Conservation (phyloP, 2,113 vertebrate species). For the Melanotaenia duboulayi region DNA sequence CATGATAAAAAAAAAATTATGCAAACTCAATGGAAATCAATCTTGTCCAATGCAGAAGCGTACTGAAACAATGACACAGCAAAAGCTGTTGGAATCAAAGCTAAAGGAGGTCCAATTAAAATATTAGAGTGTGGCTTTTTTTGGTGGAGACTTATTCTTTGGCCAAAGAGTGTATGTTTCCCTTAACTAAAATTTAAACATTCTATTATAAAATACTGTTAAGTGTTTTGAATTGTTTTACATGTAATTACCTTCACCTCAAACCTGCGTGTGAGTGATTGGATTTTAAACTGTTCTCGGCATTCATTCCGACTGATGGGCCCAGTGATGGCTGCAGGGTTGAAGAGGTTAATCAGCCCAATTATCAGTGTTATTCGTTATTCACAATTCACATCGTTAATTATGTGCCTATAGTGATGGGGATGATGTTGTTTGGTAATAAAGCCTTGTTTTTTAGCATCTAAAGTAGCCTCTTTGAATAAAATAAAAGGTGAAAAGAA, state of each 20-base stretch:
- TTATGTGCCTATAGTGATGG: background rate
- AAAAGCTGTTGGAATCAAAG: too few species aligned
- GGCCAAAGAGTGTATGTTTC: too few species aligned
- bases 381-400: constrained; percentile 1
- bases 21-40: too few species aligned
- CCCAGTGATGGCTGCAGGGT: background rate
- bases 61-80: too few species aligned
- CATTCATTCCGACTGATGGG: background rate
- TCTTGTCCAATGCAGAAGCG: too few species aligned
- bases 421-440: background rate
- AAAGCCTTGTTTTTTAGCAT: background rate
- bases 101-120: too few species aligned
- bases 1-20: too few species aligned
- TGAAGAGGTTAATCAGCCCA: constrained; percentile 19
- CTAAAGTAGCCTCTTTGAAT: background rate
- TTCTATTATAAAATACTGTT: too few species aligned
- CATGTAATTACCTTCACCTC: background rate
- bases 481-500: background rate
- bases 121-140: too few species aligned
- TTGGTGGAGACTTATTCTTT: too few species aligned
- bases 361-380: constrained; percentile 36
- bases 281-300: constrained; percentile 2
- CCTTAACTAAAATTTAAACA: too few species aligned
- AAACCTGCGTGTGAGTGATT: background rate
- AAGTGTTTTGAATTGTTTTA: background rate